phyloP scores from a whole-genome alignment of 2,888 invertebrate species.

The Agrilus cyanescens region DNA sequence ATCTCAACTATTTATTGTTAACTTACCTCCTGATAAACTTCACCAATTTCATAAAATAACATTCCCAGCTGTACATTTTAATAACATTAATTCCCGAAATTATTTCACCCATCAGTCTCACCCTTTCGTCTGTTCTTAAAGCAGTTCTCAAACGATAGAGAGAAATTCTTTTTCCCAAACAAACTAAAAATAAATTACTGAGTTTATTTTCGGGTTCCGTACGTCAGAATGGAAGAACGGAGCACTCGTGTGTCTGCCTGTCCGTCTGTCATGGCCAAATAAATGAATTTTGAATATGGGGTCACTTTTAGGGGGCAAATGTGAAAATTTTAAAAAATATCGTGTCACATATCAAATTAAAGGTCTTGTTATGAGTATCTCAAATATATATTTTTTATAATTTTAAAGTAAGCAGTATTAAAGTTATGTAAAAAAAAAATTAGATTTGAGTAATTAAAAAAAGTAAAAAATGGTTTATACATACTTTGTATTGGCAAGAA shows the following conservation, averaged over 20 bases:
- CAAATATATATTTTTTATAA: too few relatives aligned
- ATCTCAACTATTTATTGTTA: not conserved
- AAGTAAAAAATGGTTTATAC: constrained; percentile 17
- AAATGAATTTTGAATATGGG: too few relatives aligned
- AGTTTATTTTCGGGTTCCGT: not conserved
- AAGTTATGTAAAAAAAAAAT: constrained; percentile 19
- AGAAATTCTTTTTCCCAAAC: constrained; percentile 62
- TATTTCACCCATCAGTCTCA: constrained; percentile 84
- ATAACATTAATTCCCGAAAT: constrained; percentile 77
- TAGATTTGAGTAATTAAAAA: constrained; percentile 36
- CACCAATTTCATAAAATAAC: constrained; percentile 65
- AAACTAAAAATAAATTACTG: constrained; percentile 38
- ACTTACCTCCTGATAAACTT: constrained; percentile 60
- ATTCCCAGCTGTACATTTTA: constrained; percentile 89
- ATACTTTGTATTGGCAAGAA: constrained; percentile 38
- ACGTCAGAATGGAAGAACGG: too few relatives aligned
- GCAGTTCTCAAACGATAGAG: constrained; percentile 65
- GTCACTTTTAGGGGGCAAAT: too few relatives aligned
- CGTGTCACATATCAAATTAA: too few relatives aligned
- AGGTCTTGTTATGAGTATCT: too few relatives aligned
- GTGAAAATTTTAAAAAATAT: too few relatives aligned
- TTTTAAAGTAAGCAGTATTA: too few relatives aligned
- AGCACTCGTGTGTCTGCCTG: too few relatives aligned
- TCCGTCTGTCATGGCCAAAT: too few relatives aligned
- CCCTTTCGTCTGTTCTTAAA: constrained; percentile 75